Evolutionary conservation across 2,113 vertebrate genomes (phyloP), one percentile per base, ranked within the genome.

Genomic region (Probosciger aterrimus): DNA sequence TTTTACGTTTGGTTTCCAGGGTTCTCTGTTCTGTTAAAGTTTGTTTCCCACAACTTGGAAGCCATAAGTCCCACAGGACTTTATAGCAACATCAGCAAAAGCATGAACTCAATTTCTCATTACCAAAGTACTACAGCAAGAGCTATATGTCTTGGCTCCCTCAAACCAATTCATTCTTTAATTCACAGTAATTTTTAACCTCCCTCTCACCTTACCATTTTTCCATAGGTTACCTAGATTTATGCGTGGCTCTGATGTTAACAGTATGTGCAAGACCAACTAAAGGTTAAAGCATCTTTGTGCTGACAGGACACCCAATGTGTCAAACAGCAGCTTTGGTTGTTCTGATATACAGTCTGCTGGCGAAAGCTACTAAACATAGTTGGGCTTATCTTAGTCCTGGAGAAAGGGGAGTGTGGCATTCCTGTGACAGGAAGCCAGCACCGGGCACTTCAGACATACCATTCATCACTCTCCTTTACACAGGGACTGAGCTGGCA

Each of bases 261-360:
- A 19, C 69, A 33, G 59, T 31, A 18, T 12, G 3, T 37, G 60
- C 53, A 63, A n/a, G 59, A 33, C n/a, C 84, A 94, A 20, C 64
- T 90, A 70, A 80, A 63, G 63, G 87, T 65, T 78, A 73, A 65
- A 79, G 68, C 28, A 1, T 75, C 77, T 68, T 57, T 75, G 92
- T 76, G 97, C 93, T 96, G 97, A 98, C 97, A 97, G 97, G 76
- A 96, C 94, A 86, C 77, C 86, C 44, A 19, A 46, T 55, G 92
- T 97, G 97, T 96, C 97, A 91, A 92, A 90, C 74, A 7, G 92
- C 93, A 90, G 93, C 93, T 88, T 75, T 52, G 75, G 73, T 64
- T 77, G 74, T 64, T 95, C 81, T n/a, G 67, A 96, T 92, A 95
- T 6, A 28, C 64, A 70, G 93, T 52, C 74, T 69, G 69, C 88